A percentile compares a stretch with the other conserved stretches of the same genome.
Evolutionary conservation across 1,140 invertebrate genomes (phyloP).

Genomic region (Agrypnia vestita): DNA sequence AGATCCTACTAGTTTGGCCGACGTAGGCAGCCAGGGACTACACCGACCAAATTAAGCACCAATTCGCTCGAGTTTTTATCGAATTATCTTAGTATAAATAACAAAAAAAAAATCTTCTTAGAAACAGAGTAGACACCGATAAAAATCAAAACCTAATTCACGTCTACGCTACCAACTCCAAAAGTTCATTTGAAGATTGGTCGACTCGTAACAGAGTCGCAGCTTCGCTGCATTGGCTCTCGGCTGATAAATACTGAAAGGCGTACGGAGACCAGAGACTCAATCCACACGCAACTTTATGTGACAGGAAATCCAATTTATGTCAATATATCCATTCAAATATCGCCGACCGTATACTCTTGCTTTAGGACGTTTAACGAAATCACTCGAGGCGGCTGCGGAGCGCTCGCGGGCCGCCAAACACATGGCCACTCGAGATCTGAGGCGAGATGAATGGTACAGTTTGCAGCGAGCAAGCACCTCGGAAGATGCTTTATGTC

Average conservation of each 20-base stretch:
- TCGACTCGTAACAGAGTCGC: background rate
- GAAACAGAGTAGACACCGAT: too few relatives aligned
- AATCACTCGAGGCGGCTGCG: slow-evolving; percentile 22
- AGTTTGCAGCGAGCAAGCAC: background rate
- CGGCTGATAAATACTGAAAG: background rate
- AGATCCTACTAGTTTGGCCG: too few relatives aligned
- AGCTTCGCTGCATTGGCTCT: background rate
- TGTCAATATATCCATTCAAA: slow-evolving; percentile 31
- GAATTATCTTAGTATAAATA: too few relatives aligned
- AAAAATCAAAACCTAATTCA: too few relatives aligned
- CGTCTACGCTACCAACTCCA: too few relatives aligned
- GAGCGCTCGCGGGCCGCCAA: background rate
- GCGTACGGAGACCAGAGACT: background rate
- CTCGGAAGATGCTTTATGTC: slow-evolving; percentile 2
- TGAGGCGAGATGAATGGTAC: background rate
- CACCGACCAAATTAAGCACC: too few relatives aligned
- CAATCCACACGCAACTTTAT: slow-evolving; percentile 27
- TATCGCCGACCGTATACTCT: slow-evolving; percentile 2
- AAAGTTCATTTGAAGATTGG: too few relatives aligned
- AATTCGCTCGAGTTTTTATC: too few relatives aligned
- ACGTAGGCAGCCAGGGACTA: too few relatives aligned
- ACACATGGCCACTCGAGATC: slow-evolving; percentile 39
- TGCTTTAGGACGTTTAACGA: background rate
- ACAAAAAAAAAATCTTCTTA: too few relatives aligned
- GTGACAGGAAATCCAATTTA: slow-evolving; percentile 38